These are phyloP conservation scores for Protaetia brevitarsis DNA, from an alignment of 1,140 invertebrate species.

Conservation along the genomic window DNA sequence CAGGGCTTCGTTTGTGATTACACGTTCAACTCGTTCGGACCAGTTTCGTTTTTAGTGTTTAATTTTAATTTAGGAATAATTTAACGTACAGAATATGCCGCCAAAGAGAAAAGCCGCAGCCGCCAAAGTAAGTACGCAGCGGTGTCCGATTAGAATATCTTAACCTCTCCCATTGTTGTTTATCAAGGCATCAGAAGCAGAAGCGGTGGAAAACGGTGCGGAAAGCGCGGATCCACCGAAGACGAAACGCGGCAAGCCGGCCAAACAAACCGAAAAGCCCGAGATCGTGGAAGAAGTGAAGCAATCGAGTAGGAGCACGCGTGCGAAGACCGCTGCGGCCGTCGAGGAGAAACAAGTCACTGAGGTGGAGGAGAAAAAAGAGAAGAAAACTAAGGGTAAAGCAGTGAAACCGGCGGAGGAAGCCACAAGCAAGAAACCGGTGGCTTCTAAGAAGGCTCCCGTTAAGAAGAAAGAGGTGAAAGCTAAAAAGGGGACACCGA, in stretches of 20 bases:
- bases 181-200: background rate
- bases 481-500: background rate
- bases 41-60: background rate
- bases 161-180: background rate
- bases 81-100: conserved; percentile 3
- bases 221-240: background rate
- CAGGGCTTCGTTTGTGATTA: no score
- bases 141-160: background rate
- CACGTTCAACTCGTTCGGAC: background rate
- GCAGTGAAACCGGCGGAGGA: background rate
- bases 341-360: background rate
- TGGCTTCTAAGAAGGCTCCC: background rate
- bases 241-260: background rate
- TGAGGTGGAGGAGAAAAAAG: background rate
- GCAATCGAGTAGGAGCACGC: background rate
- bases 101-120: conserved; percentile 21
- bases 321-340: background rate
- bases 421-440: background rate
- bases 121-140: background rate
- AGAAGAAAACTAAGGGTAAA: background rate
- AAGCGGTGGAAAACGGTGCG: background rate
- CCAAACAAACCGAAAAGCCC: background rate
- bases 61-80: background rate
- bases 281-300: background rate
- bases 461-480: conserved; percentile 7